A percentile compares a stretch with the other conserved stretches of the same genome.
Conservation (phyloP, 2,888 invertebrate genomes). For the Pammene fasciana region DNA sequence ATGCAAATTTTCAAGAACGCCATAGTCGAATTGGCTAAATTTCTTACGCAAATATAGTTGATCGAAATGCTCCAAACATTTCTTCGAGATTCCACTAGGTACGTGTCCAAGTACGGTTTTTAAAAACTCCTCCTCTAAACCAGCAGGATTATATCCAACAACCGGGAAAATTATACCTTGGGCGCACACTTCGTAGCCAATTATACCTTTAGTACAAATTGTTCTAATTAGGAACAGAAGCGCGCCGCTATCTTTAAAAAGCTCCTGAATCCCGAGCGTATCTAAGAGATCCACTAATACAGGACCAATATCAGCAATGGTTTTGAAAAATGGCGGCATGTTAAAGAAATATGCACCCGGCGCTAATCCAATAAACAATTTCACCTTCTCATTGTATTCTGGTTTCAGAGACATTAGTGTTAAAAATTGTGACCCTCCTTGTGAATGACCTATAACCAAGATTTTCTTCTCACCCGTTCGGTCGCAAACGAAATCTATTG, state of each 20-base stretch:
- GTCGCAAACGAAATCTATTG: conserved; percentile 67
- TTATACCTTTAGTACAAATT: neutral
- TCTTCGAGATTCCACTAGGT: neutral
- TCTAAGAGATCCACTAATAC: neutral
- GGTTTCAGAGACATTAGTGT: conserved; percentile 80
- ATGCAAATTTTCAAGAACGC: neutral
- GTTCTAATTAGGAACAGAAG: neutral
- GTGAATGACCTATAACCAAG: conserved; percentile 88
- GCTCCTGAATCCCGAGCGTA: neutral
- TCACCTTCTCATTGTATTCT: conserved; percentile 84
- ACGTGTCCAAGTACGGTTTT: neutral
- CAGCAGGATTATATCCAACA: neutral
- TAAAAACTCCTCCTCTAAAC: neutral
- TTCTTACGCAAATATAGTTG: neutral
- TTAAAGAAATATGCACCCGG: conserved; percentile 16
- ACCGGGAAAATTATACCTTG: neutral
- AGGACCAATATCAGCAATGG: neutral
- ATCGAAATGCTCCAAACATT: neutral
- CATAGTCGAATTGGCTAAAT: neutral
- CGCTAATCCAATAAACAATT: conserved; percentile 66
- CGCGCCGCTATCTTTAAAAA: neutral
- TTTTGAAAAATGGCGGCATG: neutral
- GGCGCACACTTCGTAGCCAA: neutral
- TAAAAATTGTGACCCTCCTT: conserved; percentile 85
- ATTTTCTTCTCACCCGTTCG: conserved; percentile 80